Evolutionary conservation across 2,888 invertebrate species (phyloP).

Genomic region (Euplexia lucipara): DNA sequence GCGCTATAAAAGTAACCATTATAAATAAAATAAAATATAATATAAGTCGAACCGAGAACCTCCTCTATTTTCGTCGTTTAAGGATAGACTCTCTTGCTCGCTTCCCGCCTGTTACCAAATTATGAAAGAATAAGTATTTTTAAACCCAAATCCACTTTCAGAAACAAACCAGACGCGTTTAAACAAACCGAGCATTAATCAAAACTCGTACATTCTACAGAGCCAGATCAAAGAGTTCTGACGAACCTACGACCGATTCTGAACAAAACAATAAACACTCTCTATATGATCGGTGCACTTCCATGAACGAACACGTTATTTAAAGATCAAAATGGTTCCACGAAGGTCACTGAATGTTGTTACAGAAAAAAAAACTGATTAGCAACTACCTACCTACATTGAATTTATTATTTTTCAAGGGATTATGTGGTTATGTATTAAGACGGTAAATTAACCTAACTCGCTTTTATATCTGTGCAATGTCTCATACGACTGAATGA

Average conservation of each 20-base stretch:
- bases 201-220: constrained; percentile 18
- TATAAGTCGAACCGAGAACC: no score
- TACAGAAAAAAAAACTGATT: neutral
- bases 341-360: neutral
- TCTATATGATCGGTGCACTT: constrained; percentile 7
- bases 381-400: no score
- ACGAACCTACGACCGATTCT: neutral
- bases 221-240: constrained; percentile 39
- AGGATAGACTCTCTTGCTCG: no score
- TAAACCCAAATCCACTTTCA: neutral
- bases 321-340: constrained; percentile 1
- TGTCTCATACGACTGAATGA: neutral
- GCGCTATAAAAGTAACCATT: no score
- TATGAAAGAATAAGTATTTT: constrained; percentile 7
- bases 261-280: constrained; percentile 20
- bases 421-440: no score
- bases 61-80: no score
- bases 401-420: no score
- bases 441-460: no score
- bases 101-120: neutral
- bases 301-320: constrained; percentile 6
- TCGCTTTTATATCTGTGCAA: no score
- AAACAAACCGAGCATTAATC: constrained; percentile 33
- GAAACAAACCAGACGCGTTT: constrained; percentile 26
- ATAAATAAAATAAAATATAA: no score